Evolutionary conservation across 2,888 invertebrate species (phyloP).

Genomic region (Ormyrus labotus): DNA sequence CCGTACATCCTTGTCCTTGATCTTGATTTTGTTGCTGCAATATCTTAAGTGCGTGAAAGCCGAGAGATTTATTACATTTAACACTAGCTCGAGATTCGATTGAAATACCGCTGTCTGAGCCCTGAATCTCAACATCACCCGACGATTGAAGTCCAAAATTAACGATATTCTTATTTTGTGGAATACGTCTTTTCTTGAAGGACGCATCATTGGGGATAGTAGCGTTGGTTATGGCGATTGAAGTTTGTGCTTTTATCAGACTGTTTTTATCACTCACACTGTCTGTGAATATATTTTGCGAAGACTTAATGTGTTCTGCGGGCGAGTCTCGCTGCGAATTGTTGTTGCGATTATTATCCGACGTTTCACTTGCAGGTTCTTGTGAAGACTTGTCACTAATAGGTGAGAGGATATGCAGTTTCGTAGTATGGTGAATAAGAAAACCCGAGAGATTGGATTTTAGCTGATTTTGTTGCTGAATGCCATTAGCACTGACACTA

Average conservation of each 20-base stretch:
- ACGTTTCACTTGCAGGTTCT: slow-evolving; percentile 89
- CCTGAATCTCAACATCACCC: slow-evolving; percentile 86
- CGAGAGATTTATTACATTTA: slow-evolving; percentile 82
- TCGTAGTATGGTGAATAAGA: slow-evolving; percentile 83
- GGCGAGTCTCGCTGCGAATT: slow-evolving; percentile 88
- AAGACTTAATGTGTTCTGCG: slow-evolving; percentile 76
- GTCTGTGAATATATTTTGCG: too few relatives aligned
- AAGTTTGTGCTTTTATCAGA: too few relatives aligned
- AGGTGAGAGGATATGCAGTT: slow-evolving; percentile 90
- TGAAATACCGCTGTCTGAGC: slow-evolving; percentile 92
- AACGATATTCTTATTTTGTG: slow-evolving; percentile 87
- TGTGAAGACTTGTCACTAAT: slow-evolving; percentile 94
- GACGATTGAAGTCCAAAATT: slow-evolving; percentile 82
- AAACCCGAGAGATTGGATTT: slow-evolving; percentile 80
- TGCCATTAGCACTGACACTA: slow-evolving; percentile 81
- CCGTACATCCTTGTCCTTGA: slow-evolving; percentile 76
- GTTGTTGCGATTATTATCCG: slow-evolving; percentile 87
- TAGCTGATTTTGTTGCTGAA: slow-evolving; percentile 81
- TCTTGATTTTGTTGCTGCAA: not conserved
- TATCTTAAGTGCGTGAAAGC: slow-evolving; percentile 77
- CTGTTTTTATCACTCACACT: too few relatives aligned
- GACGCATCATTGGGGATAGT: slow-evolving; percentile 70
- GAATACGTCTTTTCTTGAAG: slow-evolving; percentile 81
- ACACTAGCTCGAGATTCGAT: slow-evolving; percentile 88
- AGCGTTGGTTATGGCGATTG: slow-evolving; percentile 55